Conservation (phyloP, 2,888 invertebrate genomes). For the Brachypterus glaber region DNA sequence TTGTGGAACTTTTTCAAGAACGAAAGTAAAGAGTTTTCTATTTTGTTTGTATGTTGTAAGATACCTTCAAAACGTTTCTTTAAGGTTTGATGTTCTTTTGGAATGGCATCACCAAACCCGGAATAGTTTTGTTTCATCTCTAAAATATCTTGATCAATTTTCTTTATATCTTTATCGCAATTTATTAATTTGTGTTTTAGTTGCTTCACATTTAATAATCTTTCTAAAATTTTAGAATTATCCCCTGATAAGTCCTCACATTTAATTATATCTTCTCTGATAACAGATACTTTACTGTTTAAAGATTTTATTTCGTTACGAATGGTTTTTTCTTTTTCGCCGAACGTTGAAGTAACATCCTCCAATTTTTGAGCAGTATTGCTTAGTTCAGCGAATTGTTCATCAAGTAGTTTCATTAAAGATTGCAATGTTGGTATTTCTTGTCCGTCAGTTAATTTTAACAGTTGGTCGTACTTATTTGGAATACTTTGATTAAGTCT, state of each 20-base stretch:
- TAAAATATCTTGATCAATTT: slow-evolving; percentile 58
- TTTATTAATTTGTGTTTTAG: slow-evolving; percentile 62
- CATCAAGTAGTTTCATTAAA: slow-evolving; percentile 57
- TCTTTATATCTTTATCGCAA: slow-evolving; percentile 57
- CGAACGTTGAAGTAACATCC: slow-evolving; percentile 60
- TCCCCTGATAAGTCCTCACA: slow-evolving; percentile 86
- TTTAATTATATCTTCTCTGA: slow-evolving; percentile 75
- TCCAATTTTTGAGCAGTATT: slow-evolving; percentile 66
- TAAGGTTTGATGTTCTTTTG: slow-evolving; percentile 74
- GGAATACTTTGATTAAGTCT: slow-evolving; percentile 68
- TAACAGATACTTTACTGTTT: slow-evolving; percentile 59
- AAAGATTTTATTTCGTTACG: slow-evolving; percentile 62
- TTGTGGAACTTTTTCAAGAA: slow-evolving; percentile 81
- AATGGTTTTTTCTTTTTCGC: slow-evolving; percentile 63
- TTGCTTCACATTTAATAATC: slow-evolving; percentile 64
- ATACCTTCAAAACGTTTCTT: slow-evolving; percentile 76
- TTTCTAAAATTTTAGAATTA: slow-evolving; percentile 70
- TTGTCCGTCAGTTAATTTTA: slow-evolving; percentile 62
- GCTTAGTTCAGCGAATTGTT: slow-evolving; percentile 68
- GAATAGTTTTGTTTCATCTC: slow-evolving; percentile 67
- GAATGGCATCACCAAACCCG: slow-evolving; percentile 63
- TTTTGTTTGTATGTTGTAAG: slow-evolving; percentile 68
- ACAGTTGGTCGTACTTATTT: slow-evolving; percentile 69
- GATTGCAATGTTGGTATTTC: slow-evolving; percentile 60
- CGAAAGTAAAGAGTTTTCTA: slow-evolving; percentile 64